These are phyloP conservation scores for Jordanella pulchra DNA, from an alignment of 2,797 vertebrate species.

Conservation along the genomic window DNA sequence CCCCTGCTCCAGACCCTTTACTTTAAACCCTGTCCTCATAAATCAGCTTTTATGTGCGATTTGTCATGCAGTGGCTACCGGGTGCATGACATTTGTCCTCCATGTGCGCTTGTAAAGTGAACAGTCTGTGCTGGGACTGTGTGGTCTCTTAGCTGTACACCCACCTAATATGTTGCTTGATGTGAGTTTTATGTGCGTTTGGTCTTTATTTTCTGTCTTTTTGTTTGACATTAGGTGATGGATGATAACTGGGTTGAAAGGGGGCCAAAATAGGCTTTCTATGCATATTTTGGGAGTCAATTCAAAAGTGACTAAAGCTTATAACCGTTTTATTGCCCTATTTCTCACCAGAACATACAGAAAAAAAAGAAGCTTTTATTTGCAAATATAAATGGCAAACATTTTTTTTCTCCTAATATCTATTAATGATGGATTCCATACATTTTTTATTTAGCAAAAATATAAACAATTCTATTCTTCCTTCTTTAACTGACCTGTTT, in stretches of 20 bases:
- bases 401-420: background rate
- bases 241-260: background rate
- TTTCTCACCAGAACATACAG: background rate
- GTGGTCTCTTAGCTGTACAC: slow-evolving; percentile 48
- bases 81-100: slow-evolving; percentile 66
- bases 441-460: background rate
- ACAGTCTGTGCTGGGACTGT: slow-evolving; percentile 40
- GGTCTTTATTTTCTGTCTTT: background rate
- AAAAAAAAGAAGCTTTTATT: background rate
- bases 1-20: slow-evolving; percentile 1
- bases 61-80: slow-evolving; percentile 32
- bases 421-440: background rate
- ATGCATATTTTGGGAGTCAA: background rate
- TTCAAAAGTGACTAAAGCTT: background rate
- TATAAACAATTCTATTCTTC: too few relatives aligned
- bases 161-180: slow-evolving; percentile 31
- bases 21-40: slow-evolving; percentile 1
- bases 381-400: background rate
- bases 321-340: too few relatives aligned
- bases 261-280: background rate
- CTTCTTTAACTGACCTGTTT: too few relatives aligned
- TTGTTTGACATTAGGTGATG: background rate
- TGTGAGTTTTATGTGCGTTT: slow-evolving; percentile 50
- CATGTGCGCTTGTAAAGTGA: slow-evolving; percentile 65
- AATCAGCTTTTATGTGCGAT: slow-evolving; percentile 23